phyloP scores from a whole-genome alignment of 2,113 vertebrate species.

The Colinus virginianus region DNA sequence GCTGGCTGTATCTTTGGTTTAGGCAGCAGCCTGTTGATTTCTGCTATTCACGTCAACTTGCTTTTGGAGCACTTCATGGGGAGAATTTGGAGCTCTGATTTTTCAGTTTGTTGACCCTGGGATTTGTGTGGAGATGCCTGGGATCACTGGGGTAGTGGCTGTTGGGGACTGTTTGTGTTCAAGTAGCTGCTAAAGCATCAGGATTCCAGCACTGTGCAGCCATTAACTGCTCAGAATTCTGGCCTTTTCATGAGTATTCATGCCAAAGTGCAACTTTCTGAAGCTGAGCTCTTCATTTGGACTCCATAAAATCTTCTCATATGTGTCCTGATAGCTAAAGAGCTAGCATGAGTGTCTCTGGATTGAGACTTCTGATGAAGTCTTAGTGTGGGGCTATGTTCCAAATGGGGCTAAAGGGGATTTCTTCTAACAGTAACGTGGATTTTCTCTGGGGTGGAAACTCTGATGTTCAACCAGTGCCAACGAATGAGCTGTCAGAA shows the following conservation, averaged over 20 bases:
- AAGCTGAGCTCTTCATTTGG: background rate
- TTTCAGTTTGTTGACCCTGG: background rate
- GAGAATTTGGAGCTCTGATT: background rate
- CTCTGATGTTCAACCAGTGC: background rate
- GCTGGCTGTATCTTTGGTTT: background rate
- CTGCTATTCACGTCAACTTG: background rate
- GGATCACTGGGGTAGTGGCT: background rate
- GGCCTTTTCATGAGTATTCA: background rate
- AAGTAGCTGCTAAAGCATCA: background rate
- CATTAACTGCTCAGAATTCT: rapidly evolving
- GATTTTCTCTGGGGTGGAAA: conserved; percentile 1
- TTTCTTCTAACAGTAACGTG: background rate
- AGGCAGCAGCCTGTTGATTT: background rate
- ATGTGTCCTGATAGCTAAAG: background rate
- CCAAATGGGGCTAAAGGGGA: background rate
- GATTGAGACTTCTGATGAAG: background rate
- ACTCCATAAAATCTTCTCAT: background rate
- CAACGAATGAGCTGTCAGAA: background rate
- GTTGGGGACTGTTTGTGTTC: background rate
- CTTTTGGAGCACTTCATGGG: background rate
- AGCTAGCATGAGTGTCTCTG: background rate
- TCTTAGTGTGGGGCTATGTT: background rate
- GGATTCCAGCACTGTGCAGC: background rate
- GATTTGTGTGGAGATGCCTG: background rate
- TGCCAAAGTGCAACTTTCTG: background rate